phyloP scores from a whole-genome alignment of 2,797 vertebrate genomes.

The Pogoniulus pusillus region DNA sequence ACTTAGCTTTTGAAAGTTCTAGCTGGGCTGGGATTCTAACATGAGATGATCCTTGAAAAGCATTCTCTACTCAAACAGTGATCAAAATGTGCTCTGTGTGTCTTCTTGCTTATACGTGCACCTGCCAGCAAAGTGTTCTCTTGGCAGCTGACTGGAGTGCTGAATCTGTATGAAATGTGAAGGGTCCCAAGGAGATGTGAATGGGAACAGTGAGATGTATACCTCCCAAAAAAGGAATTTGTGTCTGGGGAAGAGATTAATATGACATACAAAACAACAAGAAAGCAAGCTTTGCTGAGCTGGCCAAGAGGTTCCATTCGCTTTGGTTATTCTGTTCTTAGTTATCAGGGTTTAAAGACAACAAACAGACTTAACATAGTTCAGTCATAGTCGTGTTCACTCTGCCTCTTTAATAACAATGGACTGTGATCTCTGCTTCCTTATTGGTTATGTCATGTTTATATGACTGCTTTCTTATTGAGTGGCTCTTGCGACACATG shows the following conservation, averaged over 20 bases:
- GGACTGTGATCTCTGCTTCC: background rate
- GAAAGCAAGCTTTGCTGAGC: background rate
- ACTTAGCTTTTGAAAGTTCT: background rate
- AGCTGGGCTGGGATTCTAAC: background rate
- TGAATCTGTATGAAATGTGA: background rate
- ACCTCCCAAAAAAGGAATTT: background rate
- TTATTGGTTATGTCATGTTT: background rate
- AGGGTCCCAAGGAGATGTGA: background rate
- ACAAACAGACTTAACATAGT: background rate
- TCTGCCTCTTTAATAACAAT: background rate
- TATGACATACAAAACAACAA: accelerated
- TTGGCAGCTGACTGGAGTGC: background rate
- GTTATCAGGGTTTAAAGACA: background rate
- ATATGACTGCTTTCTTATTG: background rate
- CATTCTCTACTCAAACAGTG: background rate
- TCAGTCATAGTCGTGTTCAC: background rate
- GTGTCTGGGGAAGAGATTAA: background rate
- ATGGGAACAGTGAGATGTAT: background rate
- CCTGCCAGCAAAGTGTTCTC: background rate
- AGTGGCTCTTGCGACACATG: background rate
- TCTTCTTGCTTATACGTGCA: background rate
- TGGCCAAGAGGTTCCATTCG: background rate
- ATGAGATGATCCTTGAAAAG: background rate
- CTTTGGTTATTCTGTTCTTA: background rate
- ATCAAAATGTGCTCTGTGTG: background rate